Evolutionary conservation across 1,140 invertebrate species (phyloP), one percentile per base, ranked within the genome.

Genomic region (Bombus terrestris): DNA sequence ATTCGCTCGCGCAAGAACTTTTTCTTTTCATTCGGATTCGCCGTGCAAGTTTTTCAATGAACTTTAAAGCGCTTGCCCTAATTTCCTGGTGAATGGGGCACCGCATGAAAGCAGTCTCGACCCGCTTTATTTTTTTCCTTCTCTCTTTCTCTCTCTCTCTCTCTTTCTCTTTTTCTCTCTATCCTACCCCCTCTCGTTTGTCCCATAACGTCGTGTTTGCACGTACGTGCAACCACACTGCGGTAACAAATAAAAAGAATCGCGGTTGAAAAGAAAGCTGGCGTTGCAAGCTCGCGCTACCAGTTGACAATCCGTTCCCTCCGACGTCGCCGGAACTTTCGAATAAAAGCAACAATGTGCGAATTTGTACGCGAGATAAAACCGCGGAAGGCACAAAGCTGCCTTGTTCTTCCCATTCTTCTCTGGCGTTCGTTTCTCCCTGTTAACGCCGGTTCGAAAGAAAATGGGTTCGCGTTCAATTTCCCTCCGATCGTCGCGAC

Each of bases 51-150:
- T 83, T 92, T 92, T 92, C 90, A 92, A 86, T 83, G 88, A 89
- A 73, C 75, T 78, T 91, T 89, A 89, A 90, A 92, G 87, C 81
- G 87, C 90, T 89, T 84, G 88, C 66, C 85, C 91, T 81, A 91
- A 92, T 92, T 92, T 92, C 88, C 43, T 53, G 59, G 37, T 91
- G 90, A 91, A 90, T 87, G 80, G 83, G 79, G 78, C 15, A 84
- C 79, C 59, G 85, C 78, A 84, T 91, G 88, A 91, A 91, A 91
- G 88, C 86, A 83, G 68, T 80, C 74, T 77, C 83, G 90, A 91
- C 91, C 87, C 69, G 89, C 69, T 88, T 82, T 82, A 73, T 80
- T 66, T 89, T 10, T n/a, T 12, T 41, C 22, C 1, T 22, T 22
- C 39, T 25, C 10, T 37, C n/a, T 28, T 1, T 32, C 76, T n/a